A percentile compares a stretch with the other conserved stretches of the same genome.
These are phyloP conservation scores for Acronicta aceris DNA, from an alignment of 2,888 invertebrate genomes.

Conservation along the genomic window DNA sequence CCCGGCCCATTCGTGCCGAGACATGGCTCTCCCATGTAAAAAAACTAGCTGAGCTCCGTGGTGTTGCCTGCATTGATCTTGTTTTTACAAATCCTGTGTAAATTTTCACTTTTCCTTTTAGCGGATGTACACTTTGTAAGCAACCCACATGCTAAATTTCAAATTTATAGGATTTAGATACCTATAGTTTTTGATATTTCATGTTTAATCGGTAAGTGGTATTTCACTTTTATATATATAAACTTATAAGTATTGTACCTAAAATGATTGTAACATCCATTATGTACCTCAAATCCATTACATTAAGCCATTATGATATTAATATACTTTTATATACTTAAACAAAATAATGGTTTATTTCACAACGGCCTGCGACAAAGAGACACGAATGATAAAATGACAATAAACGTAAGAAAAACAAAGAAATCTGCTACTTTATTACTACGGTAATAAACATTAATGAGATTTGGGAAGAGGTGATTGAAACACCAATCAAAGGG, in stretches of 20 bases:
- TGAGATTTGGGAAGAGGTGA: constrained; percentile 56
- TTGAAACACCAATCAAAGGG: constrained; percentile 62
- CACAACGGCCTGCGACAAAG: constrained; percentile 6
- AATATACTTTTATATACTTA: not conserved
- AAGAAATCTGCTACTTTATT: constrained; percentile 51
- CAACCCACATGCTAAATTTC: too few species aligned
- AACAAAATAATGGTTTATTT: not conserved
- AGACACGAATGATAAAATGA: constrained; percentile 4
- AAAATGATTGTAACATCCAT: not conserved
- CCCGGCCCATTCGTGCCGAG: too few species aligned
- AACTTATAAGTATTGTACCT: not conserved
- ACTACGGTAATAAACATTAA: constrained; percentile 59
- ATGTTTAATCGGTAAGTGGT: too few species aligned
- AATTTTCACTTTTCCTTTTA: too few species aligned
- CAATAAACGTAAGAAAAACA: constrained; percentile 23
- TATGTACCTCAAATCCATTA: not conserved
- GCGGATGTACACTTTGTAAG: too few species aligned
- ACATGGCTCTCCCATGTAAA: too few species aligned
- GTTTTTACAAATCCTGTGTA: too few species aligned
- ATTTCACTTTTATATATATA: too few species aligned
- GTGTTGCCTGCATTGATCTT: too few species aligned
- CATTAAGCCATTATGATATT: not conserved
- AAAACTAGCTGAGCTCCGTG: too few species aligned
- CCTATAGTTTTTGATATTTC: too few species aligned
- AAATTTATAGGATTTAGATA: too few species aligned